Percentiles rank a stretch among this genome's conserved stretches.
These are phyloP conservation scores for Epirrita christyi DNA, from an alignment of 2,888 invertebrate species.

Conservation along the genomic window DNA sequence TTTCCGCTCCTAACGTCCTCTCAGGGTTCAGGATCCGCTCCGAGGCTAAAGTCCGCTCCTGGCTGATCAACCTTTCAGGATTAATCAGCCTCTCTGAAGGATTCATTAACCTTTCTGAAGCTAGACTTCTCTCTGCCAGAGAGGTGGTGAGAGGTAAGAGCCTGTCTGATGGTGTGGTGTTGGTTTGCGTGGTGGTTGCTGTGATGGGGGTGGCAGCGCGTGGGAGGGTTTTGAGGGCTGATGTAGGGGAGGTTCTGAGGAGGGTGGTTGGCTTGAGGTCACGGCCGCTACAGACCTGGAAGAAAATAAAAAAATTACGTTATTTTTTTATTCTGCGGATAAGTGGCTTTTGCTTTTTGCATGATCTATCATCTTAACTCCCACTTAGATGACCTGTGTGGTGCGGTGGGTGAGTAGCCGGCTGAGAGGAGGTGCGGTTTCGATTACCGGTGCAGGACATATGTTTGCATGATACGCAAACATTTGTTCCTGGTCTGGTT, in stretches of 20 bases:
- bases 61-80: constrained; percentile 26
- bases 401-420: background rate
- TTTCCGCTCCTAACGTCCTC: constrained; percentile 56
- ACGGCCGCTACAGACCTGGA: constrained; percentile 79
- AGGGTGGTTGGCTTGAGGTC: constrained; percentile 73
- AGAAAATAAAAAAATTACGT: background rate
- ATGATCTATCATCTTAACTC: too few relatives aligned
- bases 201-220: constrained; percentile 66
- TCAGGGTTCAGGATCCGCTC: constrained; percentile 60
- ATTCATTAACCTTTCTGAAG: background rate
- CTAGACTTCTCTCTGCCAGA: background rate
- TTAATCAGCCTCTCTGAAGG: constrained; percentile 20
- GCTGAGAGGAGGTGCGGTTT: background rate
- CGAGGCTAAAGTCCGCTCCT: constrained; percentile 31
- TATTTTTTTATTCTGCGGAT: too few relatives aligned
- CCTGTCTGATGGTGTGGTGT: constrained; percentile 46
- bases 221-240: constrained; percentile 60
- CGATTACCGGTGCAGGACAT: background rate
- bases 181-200: constrained; percentile 41
- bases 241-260: constrained; percentile 71
- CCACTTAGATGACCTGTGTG: too few relatives aligned
- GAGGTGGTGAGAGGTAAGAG: constrained; percentile 54
- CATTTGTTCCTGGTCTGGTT: too few relatives aligned
- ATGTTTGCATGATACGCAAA: too few relatives aligned
- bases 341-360: too few relatives aligned